These are phyloP conservation scores for Lithobates pipiens DNA, from an alignment of 2,797 vertebrate species.

Conservation along the genomic window DNA sequence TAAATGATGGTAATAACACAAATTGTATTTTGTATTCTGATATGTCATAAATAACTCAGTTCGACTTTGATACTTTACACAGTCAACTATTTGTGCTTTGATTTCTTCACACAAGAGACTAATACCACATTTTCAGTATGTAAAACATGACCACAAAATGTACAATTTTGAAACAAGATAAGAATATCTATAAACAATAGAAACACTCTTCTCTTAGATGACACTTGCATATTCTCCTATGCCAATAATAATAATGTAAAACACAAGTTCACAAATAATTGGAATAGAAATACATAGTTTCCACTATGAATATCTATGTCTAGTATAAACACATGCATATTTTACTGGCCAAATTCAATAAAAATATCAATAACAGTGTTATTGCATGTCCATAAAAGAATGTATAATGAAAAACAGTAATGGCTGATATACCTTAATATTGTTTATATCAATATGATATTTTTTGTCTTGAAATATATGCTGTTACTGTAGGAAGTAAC, in stretches of 20 bases:
- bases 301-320: not conserved
- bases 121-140: not conserved
- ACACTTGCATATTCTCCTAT: not conserved
- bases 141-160: not conserved
- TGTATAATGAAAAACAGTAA: not conserved
- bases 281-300: conserved; percentile 8
- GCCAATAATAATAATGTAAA: conserved; percentile 4
- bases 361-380: not conserved
- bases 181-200: not conserved
- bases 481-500: too few species aligned
- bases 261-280: conserved; percentile 7
- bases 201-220: not conserved
- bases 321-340: not conserved
- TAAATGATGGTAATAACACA: too few species aligned
- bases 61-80: too few species aligned
- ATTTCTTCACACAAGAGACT: not conserved
- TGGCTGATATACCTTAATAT: not conserved
- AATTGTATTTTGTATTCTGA: too few species aligned
- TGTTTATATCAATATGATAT: too few species aligned
- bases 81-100: not conserved
- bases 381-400: not conserved
- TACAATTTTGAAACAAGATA: not conserved
- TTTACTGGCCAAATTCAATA: not conserved
- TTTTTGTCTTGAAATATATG: too few species aligned
- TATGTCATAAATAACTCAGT: too few species aligned